Base-by-base conservation (phyloP, 2,113 vertebrate species). In the Dicaeum eximium region DNA sequence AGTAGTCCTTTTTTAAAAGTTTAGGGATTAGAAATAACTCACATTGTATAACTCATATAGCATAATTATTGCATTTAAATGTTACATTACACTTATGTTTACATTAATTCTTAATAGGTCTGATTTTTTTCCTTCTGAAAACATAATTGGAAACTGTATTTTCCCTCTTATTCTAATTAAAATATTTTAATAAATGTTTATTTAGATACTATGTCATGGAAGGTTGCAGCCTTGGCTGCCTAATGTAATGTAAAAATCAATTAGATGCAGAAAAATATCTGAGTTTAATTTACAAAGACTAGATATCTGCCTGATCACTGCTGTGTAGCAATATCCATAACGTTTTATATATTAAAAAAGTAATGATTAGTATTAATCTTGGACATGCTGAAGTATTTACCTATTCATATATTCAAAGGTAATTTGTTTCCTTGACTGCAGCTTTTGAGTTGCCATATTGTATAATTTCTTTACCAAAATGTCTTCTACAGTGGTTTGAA, bases 251-350 rank as follows among this genome's bases (percentile, higher is more conserved):
- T 88, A 97, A 97, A 96, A 97, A 96, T 97, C 90, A 97, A 97
- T 95, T 97, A 95, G 93, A 92, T 97, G 86, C 93, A 94, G 95
- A 97, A 97, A 97, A 98, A 97, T 98, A 97, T 98, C 97, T 94
- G 74, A 50, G 80, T 97, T 98, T 98, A 96, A 97, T 97, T 97
- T 98, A 96, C 77, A 25, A 95, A 96, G 62, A 86, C 82, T 95
- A 80, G 87, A 90, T 96, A 94, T 97, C 88, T 94, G 97, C 92
- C 95, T 94, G 95, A 92, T 85, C 80, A 27, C 93, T 96, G 95
- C 95, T 91, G 87, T 86, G 70, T 77, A 96, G 93, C 81, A 96
- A 96, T 96, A 94, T 90, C 93, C 30, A 74, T 94, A 96, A 92
- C 35, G 0, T 91, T 96, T 97, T 89, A 95, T 95, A 93, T 96